A percentile compares a stretch with the other conserved stretches of the same genome.
Conservation (phyloP, 2,113 vertebrate species). For the Pholis gunnellus region DNA sequence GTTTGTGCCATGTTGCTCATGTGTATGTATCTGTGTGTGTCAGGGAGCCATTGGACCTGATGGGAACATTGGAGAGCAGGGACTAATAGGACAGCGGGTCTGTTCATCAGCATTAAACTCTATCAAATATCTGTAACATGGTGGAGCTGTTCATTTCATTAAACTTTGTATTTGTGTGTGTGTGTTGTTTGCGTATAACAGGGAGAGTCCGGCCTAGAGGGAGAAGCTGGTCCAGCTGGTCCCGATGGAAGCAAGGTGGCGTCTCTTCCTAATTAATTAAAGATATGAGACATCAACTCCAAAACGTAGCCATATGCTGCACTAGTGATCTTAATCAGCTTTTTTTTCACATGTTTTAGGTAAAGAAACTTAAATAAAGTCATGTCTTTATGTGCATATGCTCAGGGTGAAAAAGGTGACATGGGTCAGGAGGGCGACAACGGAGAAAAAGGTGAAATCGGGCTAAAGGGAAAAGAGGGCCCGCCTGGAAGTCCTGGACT, state of each 20-base stretch:
- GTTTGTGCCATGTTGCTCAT: constrained; percentile 15
- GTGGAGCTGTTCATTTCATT: background rate
- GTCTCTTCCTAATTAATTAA: background rate
- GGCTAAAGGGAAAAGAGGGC: constrained; percentile 93
- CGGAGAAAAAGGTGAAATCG: constrained; percentile 92
- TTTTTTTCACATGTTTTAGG: background rate
- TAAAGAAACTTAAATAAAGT: background rate
- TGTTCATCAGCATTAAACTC: constrained; percentile 54
- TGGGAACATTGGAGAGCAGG: constrained; percentile 91
- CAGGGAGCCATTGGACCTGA: constrained; percentile 91
- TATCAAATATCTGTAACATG: background rate
- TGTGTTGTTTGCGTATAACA: constrained; percentile 55
- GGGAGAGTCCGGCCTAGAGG: constrained; percentile 93
- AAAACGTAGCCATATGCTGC: background rate
- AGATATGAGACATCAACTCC: background rate
- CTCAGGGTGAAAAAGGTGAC: constrained; percentile 95
- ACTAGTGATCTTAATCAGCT: background rate
- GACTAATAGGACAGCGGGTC: constrained; percentile 92
- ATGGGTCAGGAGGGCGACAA: constrained; percentile 92
- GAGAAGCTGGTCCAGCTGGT: constrained; percentile 88
- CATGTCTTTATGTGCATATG: background rate
- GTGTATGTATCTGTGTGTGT: constrained; percentile 27
- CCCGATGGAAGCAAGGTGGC: constrained; percentile 92
- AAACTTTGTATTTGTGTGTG: background rate
- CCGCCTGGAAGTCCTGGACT: constrained; percentile 89